Percentiles rank a stretch among this genome's conserved stretches.
Conservation (phyloP, 2,113 vertebrate species). For the Ifrita kowaldi region DNA sequence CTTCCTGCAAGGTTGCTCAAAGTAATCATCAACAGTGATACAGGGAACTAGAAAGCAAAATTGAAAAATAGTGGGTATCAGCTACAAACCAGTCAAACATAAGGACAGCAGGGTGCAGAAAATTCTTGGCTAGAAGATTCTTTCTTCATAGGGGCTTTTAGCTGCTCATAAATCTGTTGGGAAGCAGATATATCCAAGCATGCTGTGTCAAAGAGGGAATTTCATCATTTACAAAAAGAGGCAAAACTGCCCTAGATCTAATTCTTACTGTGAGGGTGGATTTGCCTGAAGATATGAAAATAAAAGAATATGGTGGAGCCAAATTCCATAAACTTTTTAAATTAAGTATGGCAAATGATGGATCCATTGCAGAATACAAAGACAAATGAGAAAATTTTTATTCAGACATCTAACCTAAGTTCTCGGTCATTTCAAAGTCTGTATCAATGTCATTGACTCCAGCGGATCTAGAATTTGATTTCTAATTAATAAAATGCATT, state of each 20-base stretch:
- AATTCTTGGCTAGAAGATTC: slow-evolving; percentile 33
- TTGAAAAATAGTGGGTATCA: slow-evolving; percentile 16
- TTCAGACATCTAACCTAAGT: neutral
- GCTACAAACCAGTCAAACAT: slow-evolving; percentile 11
- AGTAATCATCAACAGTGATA: slow-evolving; percentile 22
- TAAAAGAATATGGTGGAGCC: neutral
- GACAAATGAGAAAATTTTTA: neutral
- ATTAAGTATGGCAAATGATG: neutral
- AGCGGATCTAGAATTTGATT: neutral
- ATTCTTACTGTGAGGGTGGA: neutral
- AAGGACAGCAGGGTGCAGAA: slow-evolving; percentile 33
- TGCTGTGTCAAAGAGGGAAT: slow-evolving; percentile 27
- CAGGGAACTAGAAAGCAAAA: neutral
- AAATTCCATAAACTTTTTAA: neutral
- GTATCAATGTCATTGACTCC: neutral
- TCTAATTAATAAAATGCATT: neutral
- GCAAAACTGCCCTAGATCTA: slow-evolving; percentile 8
- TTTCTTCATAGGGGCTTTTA: slow-evolving; percentile 48
- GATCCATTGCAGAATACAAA: neutral
- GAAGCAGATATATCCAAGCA: slow-evolving; percentile 20
- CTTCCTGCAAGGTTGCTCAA: slow-evolving; percentile 5
- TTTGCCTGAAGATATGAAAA: slow-evolving; percentile 9
- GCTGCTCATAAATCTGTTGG: slow-evolving; percentile 50
- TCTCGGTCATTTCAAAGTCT: neutral
- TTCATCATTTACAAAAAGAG: slow-evolving; percentile 5